A percentile compares a stretch with the other conserved stretches of the same genome.
Conservation (phyloP, 2,888 invertebrate species). For the Proisotoma minuta region DNA sequence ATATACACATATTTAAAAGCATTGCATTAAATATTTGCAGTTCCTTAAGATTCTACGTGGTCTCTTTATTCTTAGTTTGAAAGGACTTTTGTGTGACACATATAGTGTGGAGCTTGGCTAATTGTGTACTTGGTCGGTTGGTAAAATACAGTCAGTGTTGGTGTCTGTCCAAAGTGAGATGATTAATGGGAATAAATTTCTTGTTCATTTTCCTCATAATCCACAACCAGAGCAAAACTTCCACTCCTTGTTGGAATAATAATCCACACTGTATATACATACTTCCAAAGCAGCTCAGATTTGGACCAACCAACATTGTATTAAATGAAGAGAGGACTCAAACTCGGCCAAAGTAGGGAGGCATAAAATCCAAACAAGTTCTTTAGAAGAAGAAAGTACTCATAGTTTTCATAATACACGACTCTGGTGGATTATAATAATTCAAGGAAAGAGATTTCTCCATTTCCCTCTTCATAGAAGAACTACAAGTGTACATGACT, state of each 20-base stretch:
- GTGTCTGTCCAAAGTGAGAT: slow-evolving; percentile 43
- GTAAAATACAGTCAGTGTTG: slow-evolving; percentile 11
- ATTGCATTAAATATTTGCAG: no score
- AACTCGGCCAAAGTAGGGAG: no score
- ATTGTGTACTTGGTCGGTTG: slow-evolving; percentile 14
- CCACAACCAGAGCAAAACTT: slow-evolving; percentile 3
- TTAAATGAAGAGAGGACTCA: no score
- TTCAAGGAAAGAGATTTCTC: no score
- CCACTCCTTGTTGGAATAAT: slow-evolving; percentile 1
- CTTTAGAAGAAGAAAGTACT: no score
- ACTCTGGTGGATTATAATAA: no score
- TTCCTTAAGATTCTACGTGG: not conserved
- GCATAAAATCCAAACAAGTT: no score
- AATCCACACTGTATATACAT: not conserved
- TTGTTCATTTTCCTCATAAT: slow-evolving; percentile 16
- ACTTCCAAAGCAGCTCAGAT: not conserved
- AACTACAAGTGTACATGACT: no score
- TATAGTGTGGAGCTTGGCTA: slow-evolving; percentile 12
- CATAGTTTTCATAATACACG: no score
- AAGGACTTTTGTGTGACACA: not conserved
- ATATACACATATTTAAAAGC: no score
- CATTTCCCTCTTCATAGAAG: no score
- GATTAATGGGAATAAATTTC: slow-evolving; percentile 45
- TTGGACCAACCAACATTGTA: no score
- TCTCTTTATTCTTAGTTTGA: not conserved